Evolutionary conservation across 2,113 vertebrate species (phyloP).

Genomic region (Choloepus hoffmanni): DNA sequence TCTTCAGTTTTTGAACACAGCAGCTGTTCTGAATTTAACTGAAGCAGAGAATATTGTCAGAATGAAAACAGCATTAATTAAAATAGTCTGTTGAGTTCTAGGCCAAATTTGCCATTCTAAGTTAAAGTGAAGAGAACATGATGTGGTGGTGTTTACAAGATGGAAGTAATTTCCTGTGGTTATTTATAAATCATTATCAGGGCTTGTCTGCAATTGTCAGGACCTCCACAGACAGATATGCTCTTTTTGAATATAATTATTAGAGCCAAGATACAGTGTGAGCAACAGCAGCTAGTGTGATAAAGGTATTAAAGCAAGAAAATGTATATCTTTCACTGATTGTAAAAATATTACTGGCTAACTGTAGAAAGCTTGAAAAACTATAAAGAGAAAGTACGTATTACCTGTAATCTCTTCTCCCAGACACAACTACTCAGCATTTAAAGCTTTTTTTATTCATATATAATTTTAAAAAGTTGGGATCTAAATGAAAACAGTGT

Average conservation of each 20-base stretch:
- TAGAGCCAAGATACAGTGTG: neutral
- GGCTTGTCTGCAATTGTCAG: neutral
- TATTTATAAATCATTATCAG: constrained; percentile 60
- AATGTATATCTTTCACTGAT: constrained; percentile 12
- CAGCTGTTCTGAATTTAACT: constrained; percentile 34
- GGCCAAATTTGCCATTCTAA: constrained; percentile 29
- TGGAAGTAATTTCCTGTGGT: constrained; percentile 6
- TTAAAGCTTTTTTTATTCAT: neutral
- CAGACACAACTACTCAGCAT: neutral
- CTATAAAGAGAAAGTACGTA: neutral
- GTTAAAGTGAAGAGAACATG: neutral
- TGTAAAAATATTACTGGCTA: constrained; percentile 23
- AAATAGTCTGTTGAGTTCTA: neutral
- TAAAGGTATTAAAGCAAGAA: constrained; percentile 43
- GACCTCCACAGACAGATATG: neutral
- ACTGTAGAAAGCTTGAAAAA: neutral
- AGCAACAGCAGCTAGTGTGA: neutral
- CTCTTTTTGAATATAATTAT: neutral
- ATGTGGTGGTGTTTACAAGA: neutral
- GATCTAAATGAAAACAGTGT: neutral
- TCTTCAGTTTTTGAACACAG: neutral
- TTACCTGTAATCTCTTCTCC: neutral
- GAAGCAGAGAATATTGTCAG: constrained; percentile 51
- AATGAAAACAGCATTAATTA: constrained; percentile 66
- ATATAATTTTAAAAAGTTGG: neutral